Base-by-base conservation (phyloP, 2,113 vertebrate species). In the Neopipo cinnamomea region DNA sequence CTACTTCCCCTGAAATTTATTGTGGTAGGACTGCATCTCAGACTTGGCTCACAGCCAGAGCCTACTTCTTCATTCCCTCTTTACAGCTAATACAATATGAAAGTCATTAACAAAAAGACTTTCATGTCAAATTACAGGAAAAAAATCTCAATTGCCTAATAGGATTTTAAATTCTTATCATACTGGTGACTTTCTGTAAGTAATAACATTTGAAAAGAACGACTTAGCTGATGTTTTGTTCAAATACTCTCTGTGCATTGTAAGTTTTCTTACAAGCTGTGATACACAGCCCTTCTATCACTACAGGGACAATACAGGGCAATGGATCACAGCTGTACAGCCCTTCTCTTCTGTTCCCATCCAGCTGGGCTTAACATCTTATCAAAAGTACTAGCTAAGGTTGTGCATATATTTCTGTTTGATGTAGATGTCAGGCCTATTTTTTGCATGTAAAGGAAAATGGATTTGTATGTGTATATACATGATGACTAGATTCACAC, bases 121-220 rank as follows among this genome's bases (percentile, higher is more conserved):
- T 96, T 95, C 74, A 91, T 95, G 91, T 95, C 93, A 94, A 95
- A 97, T 96, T 97, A 96, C 50, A 89, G 67, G 37, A 3, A 30
- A 77, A 91, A 94, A 91, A 53, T 76, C 68, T 90, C 70, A 95
- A 71, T 91, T 85, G 92, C 91, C 78, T 97, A 96, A 95, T 85
- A 94, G 85, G 86, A 90, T 96, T 97, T 97, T 82, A 96, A 96
- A 94, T 95, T 94, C 85, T 95, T 96, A 93, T 96, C 95, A 88
- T 91, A 77, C 52, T 84, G 53, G 78, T 82, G 91, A 92, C 74
- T 96, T 96, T 95, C 91, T 92, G 74, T 92, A 92, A 88, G 78
- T 73, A 95, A 68, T 59, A 93, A 81, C 73, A 88, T 84, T 80
- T 95, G 80, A 92, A 96, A 97, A 93, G 85, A 93, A 86, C 13